Base-by-base conservation (phyloP, 2,888 invertebrate genomes). In the Listrodromus nycthemerus region DNA sequence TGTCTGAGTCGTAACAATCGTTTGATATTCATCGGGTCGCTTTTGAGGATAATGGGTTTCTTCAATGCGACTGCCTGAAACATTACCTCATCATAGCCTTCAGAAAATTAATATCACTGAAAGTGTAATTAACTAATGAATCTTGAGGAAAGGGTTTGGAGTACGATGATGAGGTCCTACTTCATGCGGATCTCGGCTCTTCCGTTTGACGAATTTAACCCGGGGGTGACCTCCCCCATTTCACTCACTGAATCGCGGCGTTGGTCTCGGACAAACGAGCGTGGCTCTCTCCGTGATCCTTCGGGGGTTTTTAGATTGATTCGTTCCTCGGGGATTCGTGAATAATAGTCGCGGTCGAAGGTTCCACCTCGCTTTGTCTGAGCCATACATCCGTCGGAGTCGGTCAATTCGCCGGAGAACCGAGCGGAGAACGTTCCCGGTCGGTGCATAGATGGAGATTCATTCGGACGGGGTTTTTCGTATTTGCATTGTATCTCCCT, bases 111-210 rank as follows among this genome's bases (percentile, higher is more conserved):
- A 76, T 71, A 65, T 37, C 41, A 8, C 30, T 61, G 50, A 71
- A n/a, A 80, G 69, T 76, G 77, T 63, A 82, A 82, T 85, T 76
- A 82, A 80, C 80, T 85, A 82, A 82, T 82, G 80, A 80, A 82
- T 85, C 69, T 66, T 41, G 63, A 85, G 70, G 8, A 16, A 33
- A n/a, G 24, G 37, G 71, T 45, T 45, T 33, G 13, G 30, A 66
- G 70, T 37, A 41, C 50, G 67, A 69, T 30, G 55, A 63, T 50
- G 50, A 82, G 45, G 52, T 58, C 24, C 21, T 50, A 19, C 50
- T 52, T 61, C 21, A 61, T 13, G 2, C 24, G 50, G 33, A n/a
- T 13, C 69, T 3, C 45, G 61, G 41, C 63, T 69, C 50, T 27
- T 8, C 37, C 75, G 75, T 65, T 69, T 61, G 75, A 63, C 52